Evolutionary conservation across 2,888 invertebrate species (phyloP).

Genomic region (Galerucella calmariensis): DNA sequence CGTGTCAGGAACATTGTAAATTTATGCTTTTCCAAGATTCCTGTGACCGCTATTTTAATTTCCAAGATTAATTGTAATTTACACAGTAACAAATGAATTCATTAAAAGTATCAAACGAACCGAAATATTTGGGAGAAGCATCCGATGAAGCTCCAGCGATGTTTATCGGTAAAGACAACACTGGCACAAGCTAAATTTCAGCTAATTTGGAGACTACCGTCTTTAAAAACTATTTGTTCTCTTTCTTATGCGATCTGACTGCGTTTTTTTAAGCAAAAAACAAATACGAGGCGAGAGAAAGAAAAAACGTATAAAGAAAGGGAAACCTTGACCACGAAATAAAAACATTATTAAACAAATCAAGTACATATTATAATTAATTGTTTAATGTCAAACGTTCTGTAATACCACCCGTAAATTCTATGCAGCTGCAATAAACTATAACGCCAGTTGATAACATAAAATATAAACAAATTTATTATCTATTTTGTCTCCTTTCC

Average conservation of each 20-base stretch:
- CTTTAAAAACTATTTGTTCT: constrained; percentile 15
- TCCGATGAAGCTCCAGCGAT: constrained; percentile 31
- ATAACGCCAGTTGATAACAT: neutral
- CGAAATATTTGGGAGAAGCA: constrained; percentile 42
- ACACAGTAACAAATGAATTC: constrained; percentile 56
- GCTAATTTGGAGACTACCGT: constrained; percentile 37
- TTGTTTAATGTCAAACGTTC: neutral
- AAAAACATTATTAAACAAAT: too few relatives aligned
- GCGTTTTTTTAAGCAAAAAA: neutral
- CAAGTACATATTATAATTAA: neutral
- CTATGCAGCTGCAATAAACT: neutral
- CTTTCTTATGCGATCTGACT: constrained; percentile 5
- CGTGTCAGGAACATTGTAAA: constrained; percentile 22
- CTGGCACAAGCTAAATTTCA: constrained; percentile 22
- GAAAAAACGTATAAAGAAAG: too few relatives aligned
- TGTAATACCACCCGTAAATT: neutral
- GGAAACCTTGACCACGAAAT: too few relatives aligned
- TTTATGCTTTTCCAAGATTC: constrained; percentile 32
- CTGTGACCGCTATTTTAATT: constrained; percentile 51
- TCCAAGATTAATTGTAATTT: constrained; percentile 57
- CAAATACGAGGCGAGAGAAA: too few relatives aligned
- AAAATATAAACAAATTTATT: neutral
- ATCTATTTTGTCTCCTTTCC: constrained; percentile 1
- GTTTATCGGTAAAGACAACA: constrained; percentile 28
- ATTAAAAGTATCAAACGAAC: constrained; percentile 55